Conservation (phyloP, 2,888 invertebrate species). For the Lacanobia wlatinum region DNA sequence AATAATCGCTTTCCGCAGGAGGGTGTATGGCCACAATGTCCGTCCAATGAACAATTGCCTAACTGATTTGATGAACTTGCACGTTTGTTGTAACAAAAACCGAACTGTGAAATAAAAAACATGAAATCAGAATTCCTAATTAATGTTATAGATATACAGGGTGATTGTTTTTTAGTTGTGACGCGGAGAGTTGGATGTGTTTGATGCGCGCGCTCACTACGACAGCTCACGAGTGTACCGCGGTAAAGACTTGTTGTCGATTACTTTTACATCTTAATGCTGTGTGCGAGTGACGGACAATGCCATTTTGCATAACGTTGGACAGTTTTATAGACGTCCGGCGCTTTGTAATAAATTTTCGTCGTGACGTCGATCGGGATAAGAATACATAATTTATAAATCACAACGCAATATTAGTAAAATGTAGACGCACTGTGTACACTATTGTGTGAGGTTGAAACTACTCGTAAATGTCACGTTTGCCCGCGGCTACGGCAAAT, state of each 20-base stretch:
- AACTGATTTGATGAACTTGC: slow-evolving; percentile 21
- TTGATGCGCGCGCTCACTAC: slow-evolving; percentile 46
- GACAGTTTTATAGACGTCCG: slow-evolving; percentile 78
- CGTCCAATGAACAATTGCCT: slow-evolving; percentile 11
- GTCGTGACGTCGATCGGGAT: slow-evolving; percentile 69
- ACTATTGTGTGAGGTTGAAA: slow-evolving; percentile 49
- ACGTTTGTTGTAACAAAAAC: slow-evolving; percentile 28
- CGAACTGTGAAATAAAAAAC: slow-evolving; percentile 28
- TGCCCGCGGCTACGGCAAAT: slow-evolving; percentile 48
- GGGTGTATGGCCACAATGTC: slow-evolving; percentile 20
- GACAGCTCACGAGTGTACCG: slow-evolving; percentile 57
- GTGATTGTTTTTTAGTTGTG: slow-evolving; percentile 30
- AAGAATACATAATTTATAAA: slow-evolving; percentile 69
- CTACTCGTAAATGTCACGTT: slow-evolving; percentile 46
- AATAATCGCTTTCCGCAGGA: slow-evolving; percentile 38
- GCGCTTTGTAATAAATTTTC: slow-evolving; percentile 70
- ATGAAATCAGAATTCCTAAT: slow-evolving; percentile 42
- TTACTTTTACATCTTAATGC: slow-evolving; percentile 61
- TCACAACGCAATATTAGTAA: slow-evolving; percentile 46
- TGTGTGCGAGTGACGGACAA: slow-evolving; percentile 69
- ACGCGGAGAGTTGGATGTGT: slow-evolving; percentile 24
- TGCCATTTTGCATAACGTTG: slow-evolving; percentile 76
- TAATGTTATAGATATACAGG: slow-evolving; percentile 50
- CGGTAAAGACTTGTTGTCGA: slow-evolving; percentile 58
- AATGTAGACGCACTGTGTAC: slow-evolving; percentile 47